These are phyloP conservation scores for Oenanthe oenanthe DNA, from an alignment of 2,113 vertebrate species.

Conservation along the genomic window DNA sequence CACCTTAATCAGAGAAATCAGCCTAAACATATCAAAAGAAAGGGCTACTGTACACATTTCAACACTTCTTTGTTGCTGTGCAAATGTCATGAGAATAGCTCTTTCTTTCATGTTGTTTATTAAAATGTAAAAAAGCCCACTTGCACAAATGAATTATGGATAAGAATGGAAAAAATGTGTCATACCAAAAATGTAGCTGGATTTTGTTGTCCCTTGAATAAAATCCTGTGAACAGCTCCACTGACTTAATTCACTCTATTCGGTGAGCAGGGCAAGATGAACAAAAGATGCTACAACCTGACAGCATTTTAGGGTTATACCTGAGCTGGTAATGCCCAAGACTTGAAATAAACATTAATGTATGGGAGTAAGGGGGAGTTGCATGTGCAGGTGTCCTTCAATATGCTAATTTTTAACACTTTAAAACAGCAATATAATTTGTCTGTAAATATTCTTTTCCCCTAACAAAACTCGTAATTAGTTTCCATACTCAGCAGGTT, in stretches of 20 bases:
- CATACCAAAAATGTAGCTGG: not conserved
- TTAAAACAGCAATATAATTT: not conserved
- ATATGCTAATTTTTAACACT: not conserved
- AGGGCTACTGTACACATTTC: constrained; percentile 42
- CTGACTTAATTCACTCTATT: not conserved
- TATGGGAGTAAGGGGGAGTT: not conserved
- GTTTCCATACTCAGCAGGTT: not conserved
- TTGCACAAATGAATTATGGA: constrained; percentile 49
- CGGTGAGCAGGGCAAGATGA: not conserved
- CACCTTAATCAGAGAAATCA: constrained; percentile 27
- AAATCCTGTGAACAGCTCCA: not conserved
- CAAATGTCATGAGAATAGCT: constrained; percentile 25
- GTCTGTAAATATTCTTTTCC: not conserved
- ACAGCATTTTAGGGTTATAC: not conserved
- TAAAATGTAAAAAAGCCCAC: constrained; percentile 55
- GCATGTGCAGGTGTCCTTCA: not conserved
- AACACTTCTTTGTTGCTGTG: constrained; percentile 26
- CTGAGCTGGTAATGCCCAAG: not conserved
- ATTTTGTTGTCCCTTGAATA: not conserved
- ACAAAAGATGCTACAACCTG: not conserved
- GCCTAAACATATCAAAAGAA: constrained; percentile 12
- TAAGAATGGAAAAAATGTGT: constrained; percentile 49
- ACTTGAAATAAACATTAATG: not conserved
- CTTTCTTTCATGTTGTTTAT: constrained; percentile 39
- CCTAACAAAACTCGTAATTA: not conserved